These are phyloP conservation scores for Streblospio benedicti DNA, from an alignment of 1,140 invertebrate genomes.

Conservation along the genomic window DNA sequence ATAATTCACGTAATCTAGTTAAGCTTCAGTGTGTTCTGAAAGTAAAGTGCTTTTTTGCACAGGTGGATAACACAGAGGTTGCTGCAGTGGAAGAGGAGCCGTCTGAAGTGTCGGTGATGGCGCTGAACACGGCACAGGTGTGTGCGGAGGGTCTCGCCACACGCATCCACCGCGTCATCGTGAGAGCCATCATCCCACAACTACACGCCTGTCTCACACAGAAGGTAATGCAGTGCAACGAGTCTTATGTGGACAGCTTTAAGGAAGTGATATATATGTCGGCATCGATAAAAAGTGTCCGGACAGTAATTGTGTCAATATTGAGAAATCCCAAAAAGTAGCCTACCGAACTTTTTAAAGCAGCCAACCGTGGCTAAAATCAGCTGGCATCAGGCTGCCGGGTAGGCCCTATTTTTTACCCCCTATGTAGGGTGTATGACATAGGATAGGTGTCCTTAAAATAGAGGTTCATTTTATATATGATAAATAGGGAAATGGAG, in stretches of 20 bases:
- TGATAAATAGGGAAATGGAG: too few relatives aligned
- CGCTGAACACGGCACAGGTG: constrained; percentile 4
- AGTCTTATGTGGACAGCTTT: background rate
- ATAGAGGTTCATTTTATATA: too few relatives aligned
- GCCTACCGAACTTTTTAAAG: too few relatives aligned
- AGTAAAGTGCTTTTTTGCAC: too few relatives aligned
- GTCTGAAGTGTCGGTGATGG: constrained; percentile 14
- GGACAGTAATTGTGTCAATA: too few relatives aligned
- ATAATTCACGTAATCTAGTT: too few relatives aligned
- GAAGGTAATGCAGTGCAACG: constrained; percentile 28
- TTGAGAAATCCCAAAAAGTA: background rate
- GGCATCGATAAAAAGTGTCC: background rate
- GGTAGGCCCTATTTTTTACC: too few relatives aligned
- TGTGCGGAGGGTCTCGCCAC: constrained; percentile 54
- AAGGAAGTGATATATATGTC: background rate
- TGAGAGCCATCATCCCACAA: constrained; percentile 56
- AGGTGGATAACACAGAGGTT: constrained; percentile 30
- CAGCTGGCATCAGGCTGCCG: too few relatives aligned
- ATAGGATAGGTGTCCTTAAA: too few relatives aligned
- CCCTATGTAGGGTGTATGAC: too few relatives aligned
- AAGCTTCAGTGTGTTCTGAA: too few relatives aligned
- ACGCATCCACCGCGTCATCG: constrained; percentile 61
- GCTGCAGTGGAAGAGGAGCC: constrained; percentile 32
- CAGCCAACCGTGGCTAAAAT: too few relatives aligned
- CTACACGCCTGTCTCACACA: constrained; percentile 58